Evolutionary conservation across 2,113 vertebrate species (phyloP).

Genomic region (Peromyscus maniculatus): DNA sequence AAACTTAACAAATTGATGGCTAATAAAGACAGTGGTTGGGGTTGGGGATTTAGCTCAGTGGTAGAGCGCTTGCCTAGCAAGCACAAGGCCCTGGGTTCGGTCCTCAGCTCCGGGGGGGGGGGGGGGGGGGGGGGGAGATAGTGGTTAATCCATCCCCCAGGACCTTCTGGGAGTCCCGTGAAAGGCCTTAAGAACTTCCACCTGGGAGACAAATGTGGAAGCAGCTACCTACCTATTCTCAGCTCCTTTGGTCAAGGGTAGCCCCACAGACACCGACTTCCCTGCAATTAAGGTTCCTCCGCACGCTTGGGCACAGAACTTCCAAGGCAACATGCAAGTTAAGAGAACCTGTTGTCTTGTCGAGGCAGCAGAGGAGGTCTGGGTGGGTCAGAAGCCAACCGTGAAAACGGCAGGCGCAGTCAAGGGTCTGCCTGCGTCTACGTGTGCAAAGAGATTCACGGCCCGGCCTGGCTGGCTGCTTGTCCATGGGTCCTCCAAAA

Average conservation of each 20-base stretch:
- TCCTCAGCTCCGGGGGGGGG: too few relatives aligned
- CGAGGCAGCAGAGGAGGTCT: neutral
- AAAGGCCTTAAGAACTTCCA: neutral
- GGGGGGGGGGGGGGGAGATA: neutral
- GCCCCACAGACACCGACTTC: neutral
- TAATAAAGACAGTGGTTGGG: neutral
- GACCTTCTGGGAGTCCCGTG: neutral
- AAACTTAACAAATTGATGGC: neutral
- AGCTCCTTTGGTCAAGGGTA: neutral
- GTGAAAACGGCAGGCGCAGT: neutral
- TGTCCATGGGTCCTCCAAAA: neutral
- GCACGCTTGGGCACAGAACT: neutral
- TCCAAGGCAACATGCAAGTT: neutral
- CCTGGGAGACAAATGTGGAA: neutral
- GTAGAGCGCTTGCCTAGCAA: too few relatives aligned
- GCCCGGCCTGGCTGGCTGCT: neutral
- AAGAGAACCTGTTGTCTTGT: neutral
- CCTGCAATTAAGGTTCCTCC: neutral
- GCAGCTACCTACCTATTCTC: neutral
- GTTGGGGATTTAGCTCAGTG: too few relatives aligned
- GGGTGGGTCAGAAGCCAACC: neutral
- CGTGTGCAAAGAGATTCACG: neutral
- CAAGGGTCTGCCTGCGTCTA: neutral
- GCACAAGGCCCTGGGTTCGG: too few relatives aligned
- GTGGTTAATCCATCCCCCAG: neutral